phyloP scores from a whole-genome alignment of 2,113 vertebrate genomes.

The Platichthys flesus region DNA sequence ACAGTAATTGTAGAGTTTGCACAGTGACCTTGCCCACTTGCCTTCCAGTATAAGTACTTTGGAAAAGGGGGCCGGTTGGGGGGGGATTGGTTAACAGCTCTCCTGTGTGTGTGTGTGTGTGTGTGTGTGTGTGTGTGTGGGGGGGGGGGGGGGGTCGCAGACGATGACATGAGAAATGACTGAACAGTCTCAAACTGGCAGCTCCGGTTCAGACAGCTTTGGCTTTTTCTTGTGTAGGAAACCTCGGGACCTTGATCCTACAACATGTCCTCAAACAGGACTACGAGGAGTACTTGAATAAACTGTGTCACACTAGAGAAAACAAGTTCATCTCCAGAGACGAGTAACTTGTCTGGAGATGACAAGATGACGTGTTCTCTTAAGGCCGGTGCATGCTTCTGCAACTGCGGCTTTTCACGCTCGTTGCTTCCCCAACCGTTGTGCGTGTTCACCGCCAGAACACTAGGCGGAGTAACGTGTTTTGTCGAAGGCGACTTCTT shows the following conservation, averaged over 20 bases:
- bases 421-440: too few relatives aligned
- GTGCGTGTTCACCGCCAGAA: too few relatives aligned
- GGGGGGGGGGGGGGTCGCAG: neutral
- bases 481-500: too few relatives aligned
- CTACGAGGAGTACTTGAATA: slow-evolving; percentile 8
- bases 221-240: slow-evolving; percentile 53
- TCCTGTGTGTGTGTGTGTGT: neutral
- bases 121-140: too few relatives aligned
- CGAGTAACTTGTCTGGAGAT: too few relatives aligned
- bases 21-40: slow-evolving; percentile 60
- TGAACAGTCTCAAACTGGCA: slow-evolving; percentile 40
- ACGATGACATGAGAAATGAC: slow-evolving; percentile 42
- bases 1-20: slow-evolving; percentile 56
- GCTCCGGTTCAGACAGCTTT: slow-evolving; percentile 18
- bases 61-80: neutral
- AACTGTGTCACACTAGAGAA: slow-evolving; percentile 4
- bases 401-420: too few relatives aligned
- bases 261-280: slow-evolving; percentile 37
- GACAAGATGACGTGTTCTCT: too few relatives aligned
- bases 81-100: slow-evolving; percentile 27
- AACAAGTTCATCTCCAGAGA: too few relatives aligned
- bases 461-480: too few relatives aligned
- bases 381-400: too few relatives aligned
- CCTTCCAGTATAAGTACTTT: slow-evolving; percentile 38
- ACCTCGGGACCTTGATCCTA: slow-evolving; percentile 33